Percentiles rank a stretch among this genome's conserved stretches.
phyloP scores from a whole-genome alignment of 1,140 invertebrate species.

The Propsilocerus akamusi region DNA sequence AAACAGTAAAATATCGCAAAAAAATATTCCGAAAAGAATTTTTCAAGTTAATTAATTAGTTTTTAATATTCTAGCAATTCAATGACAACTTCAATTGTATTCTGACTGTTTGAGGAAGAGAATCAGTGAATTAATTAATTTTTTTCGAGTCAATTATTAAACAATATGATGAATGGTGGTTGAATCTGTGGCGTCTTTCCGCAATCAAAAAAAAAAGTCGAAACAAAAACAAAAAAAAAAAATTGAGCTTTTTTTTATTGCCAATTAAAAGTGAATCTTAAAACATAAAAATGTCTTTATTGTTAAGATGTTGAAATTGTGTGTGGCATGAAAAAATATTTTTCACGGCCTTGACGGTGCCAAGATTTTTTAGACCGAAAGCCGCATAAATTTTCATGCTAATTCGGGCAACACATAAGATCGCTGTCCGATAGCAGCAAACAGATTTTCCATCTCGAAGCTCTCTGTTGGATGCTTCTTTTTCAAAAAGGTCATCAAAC shows the following conservation, averaged over 20 bases:
- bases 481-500: no score
- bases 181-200: no score
- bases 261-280: slow-evolving; percentile 1
- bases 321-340: neutral
- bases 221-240: no score
- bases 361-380: neutral
- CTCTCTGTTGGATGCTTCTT: no score
- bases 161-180: slow-evolving; percentile 1
- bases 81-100: neutral
- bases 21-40: neutral
- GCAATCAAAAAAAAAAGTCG: neutral
- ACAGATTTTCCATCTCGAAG: no score
- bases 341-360: neutral
- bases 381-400: neutral
- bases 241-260: neutral
- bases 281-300: slow-evolving; percentile 2
- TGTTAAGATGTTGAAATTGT: slow-evolving; percentile 1
- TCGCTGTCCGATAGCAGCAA: neutral
- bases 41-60: neutral
- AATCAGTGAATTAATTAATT: no score
- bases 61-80: neutral
- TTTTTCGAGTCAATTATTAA: neutral
- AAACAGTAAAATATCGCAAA: neutral
- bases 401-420: neutral
- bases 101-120: neutral